A percentile compares a stretch with the other conserved stretches of the same genome.
Evolutionary conservation across 2,797 vertebrate genomes (phyloP).

Genomic region (Hapalemur alaotrensis): DNA sequence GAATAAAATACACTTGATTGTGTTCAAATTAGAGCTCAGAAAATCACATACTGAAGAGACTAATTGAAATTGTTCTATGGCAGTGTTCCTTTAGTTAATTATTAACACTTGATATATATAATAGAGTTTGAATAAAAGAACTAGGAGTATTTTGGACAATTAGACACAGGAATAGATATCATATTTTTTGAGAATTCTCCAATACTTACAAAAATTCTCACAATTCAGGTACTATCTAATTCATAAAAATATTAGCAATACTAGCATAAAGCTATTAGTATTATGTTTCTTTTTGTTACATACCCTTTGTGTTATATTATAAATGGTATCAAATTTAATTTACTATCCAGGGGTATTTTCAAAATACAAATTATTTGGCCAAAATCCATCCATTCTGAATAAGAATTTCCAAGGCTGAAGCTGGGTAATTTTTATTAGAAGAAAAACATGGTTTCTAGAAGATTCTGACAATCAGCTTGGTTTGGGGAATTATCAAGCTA

Average conservation of each 20-base stretch:
- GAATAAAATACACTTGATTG: neutral
- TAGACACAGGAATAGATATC: neutral
- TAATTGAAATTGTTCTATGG: neutral
- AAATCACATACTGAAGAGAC: neutral
- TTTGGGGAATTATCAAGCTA: neutral
- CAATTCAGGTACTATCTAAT: neutral
- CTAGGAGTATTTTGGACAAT: neutral
- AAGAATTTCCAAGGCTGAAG: neutral
- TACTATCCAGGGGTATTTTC: neutral
- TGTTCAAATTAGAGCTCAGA: neutral
- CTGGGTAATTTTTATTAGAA: slow-evolving; percentile 31
- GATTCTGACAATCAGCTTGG: neutral
- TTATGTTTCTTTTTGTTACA: neutral
- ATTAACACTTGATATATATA: neutral
- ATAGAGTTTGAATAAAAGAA: neutral
- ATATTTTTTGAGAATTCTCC: neutral
- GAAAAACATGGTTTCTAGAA: neutral
- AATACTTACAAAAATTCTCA: neutral
- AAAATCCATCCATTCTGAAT: neutral
- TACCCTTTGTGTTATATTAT: neutral
- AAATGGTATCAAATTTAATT: neutral
- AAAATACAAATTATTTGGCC: neutral
- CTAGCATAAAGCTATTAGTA: neutral
- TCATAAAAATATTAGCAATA: neutral
- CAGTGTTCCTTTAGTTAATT: neutral